Percentiles rank a stretch among this genome's conserved stretches.
These are phyloP conservation scores for Tenthredo distinguenda DNA, from an alignment of 2,888 invertebrate genomes.

Conservation along the genomic window DNA sequence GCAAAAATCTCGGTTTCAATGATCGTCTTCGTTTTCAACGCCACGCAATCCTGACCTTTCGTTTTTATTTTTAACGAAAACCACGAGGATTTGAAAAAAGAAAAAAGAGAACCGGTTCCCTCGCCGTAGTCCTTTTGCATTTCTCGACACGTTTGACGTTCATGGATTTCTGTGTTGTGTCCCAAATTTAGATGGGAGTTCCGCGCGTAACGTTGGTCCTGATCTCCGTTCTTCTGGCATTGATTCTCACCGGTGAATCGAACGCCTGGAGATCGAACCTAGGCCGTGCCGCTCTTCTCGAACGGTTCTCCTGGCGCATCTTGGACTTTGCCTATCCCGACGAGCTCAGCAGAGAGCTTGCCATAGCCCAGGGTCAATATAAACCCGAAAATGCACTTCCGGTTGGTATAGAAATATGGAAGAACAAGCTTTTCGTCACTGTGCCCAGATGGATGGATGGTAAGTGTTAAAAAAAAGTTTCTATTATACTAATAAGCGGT, in stretches of 20 bases:
- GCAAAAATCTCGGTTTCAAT: background rate
- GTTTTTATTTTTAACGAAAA: background rate
- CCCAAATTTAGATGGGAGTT: background rate
- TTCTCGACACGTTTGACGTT: background rate
- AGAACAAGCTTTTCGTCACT: conserved; percentile 89
- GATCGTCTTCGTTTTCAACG: conserved; percentile 25
- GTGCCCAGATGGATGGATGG: conserved; percentile 91
- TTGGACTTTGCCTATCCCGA: conserved; percentile 89
- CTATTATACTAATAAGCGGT: background rate
- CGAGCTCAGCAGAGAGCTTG: conserved; percentile 82
- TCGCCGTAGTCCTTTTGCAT: background rate
- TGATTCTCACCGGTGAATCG: conserved; percentile 46
- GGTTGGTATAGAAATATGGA: conserved; percentile 90
- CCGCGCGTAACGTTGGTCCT: conserved; percentile 38
- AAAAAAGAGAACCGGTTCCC: background rate
- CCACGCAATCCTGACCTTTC: conserved; percentile 1
- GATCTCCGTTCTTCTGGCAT: conserved; percentile 54
- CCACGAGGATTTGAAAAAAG: background rate
- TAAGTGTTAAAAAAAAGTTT: conserved; percentile 74
- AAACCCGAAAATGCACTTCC: conserved; percentile 90
- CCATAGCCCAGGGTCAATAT: conserved; percentile 83
- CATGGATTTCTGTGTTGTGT: background rate
- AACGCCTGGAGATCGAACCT: conserved; percentile 68
- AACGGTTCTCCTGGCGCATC: conserved; percentile 87
- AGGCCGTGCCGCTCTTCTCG: conserved; percentile 80